Conservation (phyloP, 2,888 invertebrate genomes). For the Cephus pygmeus region DNA sequence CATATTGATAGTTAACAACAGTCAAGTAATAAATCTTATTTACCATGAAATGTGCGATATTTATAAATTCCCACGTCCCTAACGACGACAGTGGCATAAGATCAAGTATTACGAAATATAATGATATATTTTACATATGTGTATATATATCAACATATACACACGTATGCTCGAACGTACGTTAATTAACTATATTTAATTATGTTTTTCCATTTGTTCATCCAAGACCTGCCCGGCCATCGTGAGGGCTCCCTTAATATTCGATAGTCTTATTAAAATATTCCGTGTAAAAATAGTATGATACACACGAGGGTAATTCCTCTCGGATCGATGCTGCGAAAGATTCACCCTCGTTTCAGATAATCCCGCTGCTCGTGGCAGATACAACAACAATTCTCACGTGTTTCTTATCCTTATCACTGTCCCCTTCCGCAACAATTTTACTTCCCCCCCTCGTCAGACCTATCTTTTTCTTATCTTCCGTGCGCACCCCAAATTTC, state of each 20-base stretch:
- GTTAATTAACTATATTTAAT: constrained; percentile 1
- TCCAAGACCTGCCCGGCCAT: not conserved
- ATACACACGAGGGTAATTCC: constrained; percentile 27
- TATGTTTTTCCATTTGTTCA: not conserved
- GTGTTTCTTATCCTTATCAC: not conserved
- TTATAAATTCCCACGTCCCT: constrained; percentile 15
- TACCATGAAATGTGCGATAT: constrained; percentile 29
- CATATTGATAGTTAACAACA: not conserved
- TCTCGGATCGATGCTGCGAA: constrained; percentile 4
- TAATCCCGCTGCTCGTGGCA: constrained; percentile 5
- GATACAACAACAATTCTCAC: not conserved
- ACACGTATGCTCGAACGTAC: not conserved
- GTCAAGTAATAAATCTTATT: constrained; percentile 33
- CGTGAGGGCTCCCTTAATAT: not conserved
- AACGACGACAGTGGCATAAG: not conserved
- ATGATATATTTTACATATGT: not conserved
- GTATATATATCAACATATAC: not conserved
- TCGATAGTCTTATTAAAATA: constrained; percentile 51
- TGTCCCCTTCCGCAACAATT: not conserved
- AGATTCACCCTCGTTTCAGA: constrained; percentile 3
- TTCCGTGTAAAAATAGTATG: constrained; percentile 63
- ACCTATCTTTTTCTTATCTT: not conserved
- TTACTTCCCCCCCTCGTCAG: not conserved
- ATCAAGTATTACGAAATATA: constrained; percentile 1
- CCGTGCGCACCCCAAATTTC: not conserved